Base-by-base conservation (phyloP, 2,113 vertebrate species). In the Entosphenus tridentatus region DNA sequence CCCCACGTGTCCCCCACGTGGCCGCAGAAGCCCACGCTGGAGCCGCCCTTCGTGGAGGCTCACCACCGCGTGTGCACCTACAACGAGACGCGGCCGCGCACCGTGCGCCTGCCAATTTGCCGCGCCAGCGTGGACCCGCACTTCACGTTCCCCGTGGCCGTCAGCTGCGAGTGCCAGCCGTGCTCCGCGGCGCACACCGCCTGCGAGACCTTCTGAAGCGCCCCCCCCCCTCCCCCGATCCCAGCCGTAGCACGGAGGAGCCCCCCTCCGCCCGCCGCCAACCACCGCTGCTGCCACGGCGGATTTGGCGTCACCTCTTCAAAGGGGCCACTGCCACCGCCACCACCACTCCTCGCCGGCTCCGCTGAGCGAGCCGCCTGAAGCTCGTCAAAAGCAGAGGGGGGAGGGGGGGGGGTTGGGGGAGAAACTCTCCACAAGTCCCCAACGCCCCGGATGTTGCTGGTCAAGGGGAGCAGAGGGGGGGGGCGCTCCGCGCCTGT, bases 51-150 rank as follows among this genome's bases (percentile, higher is more conserved):
- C 78, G 80, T 95, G 0, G 84, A 90, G 76, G 84, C 86, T 12
- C 72, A 86, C 73, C 90, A 95, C 74, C 79, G 80, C 0, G 84
- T 93, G 56, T 96, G 91, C 70, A 96, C 86, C 71, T 93, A 95
- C 80, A 93, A 89, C 0, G 77, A 85, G 78, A 89, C 81, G 11
- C 87, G 78, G 21, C 74, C 83, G 72, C 76, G 81, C 71, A 87
- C 79, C 0, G 81, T 95, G 71, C 85, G 82, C 72, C 80, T 96
- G 71, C 88, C 88, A 11, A 75, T 70, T 73, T 96, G 88, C 71
- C 77, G 72, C 11, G 74, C 82, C 0, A 72, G 71, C 0, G 80
- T 87, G 1, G 82, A 90, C 55, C 86, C 88, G 1, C 78, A 73
- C 74, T 96, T 89, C 77, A 88, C 81, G 10, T 96, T 87, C 71